Evolutionary conservation across 2,113 vertebrate species (phyloP).

Genomic region (Ameiurus melas): DNA sequence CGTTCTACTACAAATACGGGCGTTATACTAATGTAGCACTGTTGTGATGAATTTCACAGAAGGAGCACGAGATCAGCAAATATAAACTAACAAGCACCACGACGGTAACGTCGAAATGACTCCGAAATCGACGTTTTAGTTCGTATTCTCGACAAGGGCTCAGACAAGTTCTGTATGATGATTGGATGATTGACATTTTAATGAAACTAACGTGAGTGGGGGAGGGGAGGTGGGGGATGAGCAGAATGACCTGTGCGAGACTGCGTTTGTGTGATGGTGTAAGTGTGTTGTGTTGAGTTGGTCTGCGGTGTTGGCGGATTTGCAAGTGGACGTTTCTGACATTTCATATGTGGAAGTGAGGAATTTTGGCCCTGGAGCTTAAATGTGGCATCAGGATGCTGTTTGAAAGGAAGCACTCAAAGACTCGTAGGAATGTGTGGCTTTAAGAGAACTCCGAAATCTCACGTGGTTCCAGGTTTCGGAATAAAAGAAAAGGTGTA

Average conservation of each 20-base stretch:
- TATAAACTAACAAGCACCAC: not conserved
- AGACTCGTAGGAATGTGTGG: not conserved
- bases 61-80: not conserved
- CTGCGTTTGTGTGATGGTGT: not conserved
- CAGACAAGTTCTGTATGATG: not conserved
- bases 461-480: not conserved
- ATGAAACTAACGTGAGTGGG: not conserved
- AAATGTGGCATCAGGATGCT: slow-evolving; percentile 72
- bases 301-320: not conserved
- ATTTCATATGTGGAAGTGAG: slow-evolving; percentile 68
- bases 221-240: too few species aligned
- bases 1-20: not conserved
- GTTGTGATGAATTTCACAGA: not conserved
- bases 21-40: not conserved
- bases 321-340: slow-evolving; percentile 60
- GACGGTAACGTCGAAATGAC: not conserved
- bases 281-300: not conserved
- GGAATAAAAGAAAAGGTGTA: not conserved
- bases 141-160: not conserved
- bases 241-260: not conserved
- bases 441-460: not conserved
- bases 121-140: too few species aligned
- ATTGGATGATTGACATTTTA: not conserved
- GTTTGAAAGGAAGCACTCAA: slow-evolving; percentile 54
- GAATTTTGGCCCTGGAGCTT: slow-evolving; percentile 65